Evolutionary conservation across 2,888 invertebrate genomes (phyloP), one percentile per base, ranked within the genome.

Genomic region (Gymnoscelis rufifasciata): DNA sequence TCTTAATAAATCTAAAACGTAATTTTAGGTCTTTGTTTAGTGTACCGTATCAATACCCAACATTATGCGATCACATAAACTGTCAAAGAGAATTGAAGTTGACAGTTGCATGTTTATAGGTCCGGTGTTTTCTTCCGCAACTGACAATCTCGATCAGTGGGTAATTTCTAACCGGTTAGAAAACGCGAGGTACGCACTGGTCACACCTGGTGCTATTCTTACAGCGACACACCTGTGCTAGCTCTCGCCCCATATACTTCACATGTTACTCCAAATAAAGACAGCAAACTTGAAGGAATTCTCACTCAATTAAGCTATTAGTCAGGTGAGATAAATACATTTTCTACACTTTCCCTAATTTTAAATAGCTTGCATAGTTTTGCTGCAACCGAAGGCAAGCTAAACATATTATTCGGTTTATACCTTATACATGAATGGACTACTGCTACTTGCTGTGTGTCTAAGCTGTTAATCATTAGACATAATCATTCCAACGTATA

Each of bases 131-230:
- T 86, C 83, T 84, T 83, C 83, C 82, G 79, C 77, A 73, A 79
- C 74, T 78, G 73, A 74, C 77, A 75, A 87, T 83, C 82, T 84
- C 86, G 83, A 86, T 84, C 84, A 87, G 71, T 86, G 70, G 83
- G 83, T 80, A 86, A 83, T 88, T 87, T 88, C 87, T 88, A 88
- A 87, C 87, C 82, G 86, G 88, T 88, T 87, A 87, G 88, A 87
- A 87, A 87, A 86, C 77, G 73, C 78, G 74, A 78, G 59, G 60
- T 62, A 60, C 62, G 60, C 64, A 62, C 50, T 43, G 50, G 50
- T 50, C 42, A 38, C 42, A 50, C 58, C 59, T 54, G 55, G 48
- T 52, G 47, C 74, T 73, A 74, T 71, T 74, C 74, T 72, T 70
- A 65, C 62, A 56, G 50, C 36, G 39, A 38, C 50, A 55, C 56